phyloP scores from a whole-genome alignment of 2,797 vertebrate species.

The Catharus ustulatus region DNA sequence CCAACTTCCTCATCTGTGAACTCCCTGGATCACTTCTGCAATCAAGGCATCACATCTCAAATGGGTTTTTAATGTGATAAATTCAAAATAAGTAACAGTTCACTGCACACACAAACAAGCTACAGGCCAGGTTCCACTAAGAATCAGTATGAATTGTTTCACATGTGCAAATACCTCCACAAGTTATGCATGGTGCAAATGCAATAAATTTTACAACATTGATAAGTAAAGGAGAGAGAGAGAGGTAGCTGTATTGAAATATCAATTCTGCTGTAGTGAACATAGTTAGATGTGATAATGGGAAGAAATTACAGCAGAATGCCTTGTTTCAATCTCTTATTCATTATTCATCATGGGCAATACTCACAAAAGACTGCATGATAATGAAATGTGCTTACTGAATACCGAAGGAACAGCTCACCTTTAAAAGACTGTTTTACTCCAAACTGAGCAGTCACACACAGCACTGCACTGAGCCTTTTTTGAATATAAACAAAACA shows the following conservation, averaged over 20 bases:
- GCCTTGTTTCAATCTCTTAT: slow-evolving; percentile 31
- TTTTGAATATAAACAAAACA: background rate
- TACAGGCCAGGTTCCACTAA: background rate
- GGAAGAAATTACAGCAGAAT: slow-evolving; percentile 34
- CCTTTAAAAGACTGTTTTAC: background rate
- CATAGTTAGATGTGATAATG: slow-evolving; percentile 37
- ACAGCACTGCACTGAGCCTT: background rate
- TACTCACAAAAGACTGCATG: slow-evolving; percentile 26
- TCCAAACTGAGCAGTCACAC: background rate
- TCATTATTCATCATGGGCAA: slow-evolving; percentile 57
- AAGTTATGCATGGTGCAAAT: background rate
- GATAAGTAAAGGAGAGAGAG: background rate
- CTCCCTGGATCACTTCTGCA: slow-evolving; percentile 15
- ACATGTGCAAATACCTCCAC: background rate
- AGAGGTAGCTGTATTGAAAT: background rate
- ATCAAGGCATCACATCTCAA: slow-evolving; percentile 10
- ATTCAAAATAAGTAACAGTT: slow-evolving; percentile 41
- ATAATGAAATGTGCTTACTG: slow-evolving; percentile 4
- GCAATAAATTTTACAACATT: background rate
- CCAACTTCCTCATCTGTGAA: background rate
- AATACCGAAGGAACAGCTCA: slow-evolving; percentile 1
- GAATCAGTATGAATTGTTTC: background rate
- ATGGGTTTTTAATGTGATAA: slow-evolving; percentile 2
- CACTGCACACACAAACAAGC: slow-evolving; percentile 1
- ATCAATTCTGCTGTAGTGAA: background rate